phyloP scores from a whole-genome alignment of 2,797 vertebrate species.

The Peromyscus eremicus region DNA sequence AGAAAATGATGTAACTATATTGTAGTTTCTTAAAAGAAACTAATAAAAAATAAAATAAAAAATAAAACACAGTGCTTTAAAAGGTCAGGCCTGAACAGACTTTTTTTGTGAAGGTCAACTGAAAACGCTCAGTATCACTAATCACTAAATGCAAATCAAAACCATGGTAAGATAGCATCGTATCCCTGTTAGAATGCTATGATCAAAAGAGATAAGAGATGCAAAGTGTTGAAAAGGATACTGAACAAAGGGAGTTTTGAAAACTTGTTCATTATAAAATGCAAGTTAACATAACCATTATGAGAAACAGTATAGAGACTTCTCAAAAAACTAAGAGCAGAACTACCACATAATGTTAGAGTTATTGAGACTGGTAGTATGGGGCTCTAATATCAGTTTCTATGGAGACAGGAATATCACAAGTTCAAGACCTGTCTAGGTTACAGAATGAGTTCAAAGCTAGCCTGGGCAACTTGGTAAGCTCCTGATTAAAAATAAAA shows the following conservation, averaged over 20 bases:
- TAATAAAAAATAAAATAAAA: neutral
- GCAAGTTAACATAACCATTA: neutral
- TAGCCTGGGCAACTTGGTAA: neutral
- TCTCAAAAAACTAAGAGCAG: neutral
- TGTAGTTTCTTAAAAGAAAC: neutral
- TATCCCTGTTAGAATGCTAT: neutral
- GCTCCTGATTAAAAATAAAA: neutral
- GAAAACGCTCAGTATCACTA: neutral
- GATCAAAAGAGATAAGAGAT: neutral
- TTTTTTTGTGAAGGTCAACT: neutral
- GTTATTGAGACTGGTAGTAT: neutral
- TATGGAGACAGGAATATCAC: neutral
- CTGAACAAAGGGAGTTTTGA: neutral
- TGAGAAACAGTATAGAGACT: neutral
- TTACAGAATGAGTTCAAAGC: neutral
- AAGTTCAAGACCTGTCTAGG: neutral
- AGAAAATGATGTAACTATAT: neutral
- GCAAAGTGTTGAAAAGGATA: neutral
- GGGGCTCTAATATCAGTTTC: neutral
- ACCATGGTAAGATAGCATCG: neutral
- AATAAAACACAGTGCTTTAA: neutral
- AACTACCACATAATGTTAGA: constrained; percentile 18
- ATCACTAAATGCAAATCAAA: constrained; percentile 30
- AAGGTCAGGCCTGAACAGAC: neutral
- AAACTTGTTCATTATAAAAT: neutral